Evolutionary conservation across 2,797 vertebrate genomes (phyloP), one percentile per base, ranked within the genome.

Genomic region (Mus caroli): DNA sequence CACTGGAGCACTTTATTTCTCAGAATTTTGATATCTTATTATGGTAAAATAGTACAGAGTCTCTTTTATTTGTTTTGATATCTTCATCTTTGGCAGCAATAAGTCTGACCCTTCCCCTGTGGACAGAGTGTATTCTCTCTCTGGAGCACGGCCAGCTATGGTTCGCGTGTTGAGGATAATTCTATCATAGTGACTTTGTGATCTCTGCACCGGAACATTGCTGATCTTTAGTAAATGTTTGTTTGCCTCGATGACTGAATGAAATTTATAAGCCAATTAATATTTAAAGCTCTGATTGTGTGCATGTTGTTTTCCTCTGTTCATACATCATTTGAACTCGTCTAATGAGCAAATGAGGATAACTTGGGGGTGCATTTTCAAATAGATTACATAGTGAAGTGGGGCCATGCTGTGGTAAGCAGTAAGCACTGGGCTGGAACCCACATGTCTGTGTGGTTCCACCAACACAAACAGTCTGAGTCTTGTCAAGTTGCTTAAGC

Each of bases 41-140:
- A 91, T 52, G 82, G 50, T 10, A 87, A 94, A 50, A 62, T 78
- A 90, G 52, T 80, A 71, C 80, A 95, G 62, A 94, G 83, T 93
- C 34, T 96, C 95, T 96, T 96, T 91, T 34, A 96, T 95, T 96
- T 94, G 90, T 94, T 97, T 85, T 97, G 43, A 62, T 96, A 82
- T 60, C 64, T 76, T 40, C 10, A 26, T 97, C 75, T 95, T 96
- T 97, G 93, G 78, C 90, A 94, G 64, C 79, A 92, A 31, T 83
- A 77, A 88, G 73, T 93, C 91, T 84, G 73, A 67, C 90, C 96
- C 92, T 90, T 43, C 20, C 85, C 34, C 20, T 95, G 92, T 85
- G 88, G 50, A 88, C 60, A 90, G 79, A 90, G 86, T 79, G 7
- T 88, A 50, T 56, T 73, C 0, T 75, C 31, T 90, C 97, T 95